Evolutionary conservation across 2,113 vertebrate genomes (phyloP).

Genomic region (Rynchops niger): DNA sequence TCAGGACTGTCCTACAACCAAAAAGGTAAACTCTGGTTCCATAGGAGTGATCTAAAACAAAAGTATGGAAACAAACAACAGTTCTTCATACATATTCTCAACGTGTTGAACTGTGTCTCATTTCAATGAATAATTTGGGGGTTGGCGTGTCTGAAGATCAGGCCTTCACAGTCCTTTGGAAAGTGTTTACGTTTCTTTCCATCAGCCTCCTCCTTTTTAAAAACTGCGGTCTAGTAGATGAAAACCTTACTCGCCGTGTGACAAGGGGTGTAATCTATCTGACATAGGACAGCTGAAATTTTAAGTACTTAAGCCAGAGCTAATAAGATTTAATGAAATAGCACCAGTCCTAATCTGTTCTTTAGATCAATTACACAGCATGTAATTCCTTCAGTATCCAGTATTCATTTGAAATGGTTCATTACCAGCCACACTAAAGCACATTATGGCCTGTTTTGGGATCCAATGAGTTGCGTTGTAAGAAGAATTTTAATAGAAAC

Average conservation of each 20-base stretch:
- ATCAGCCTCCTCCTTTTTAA: not conserved
- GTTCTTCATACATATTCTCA: not conserved
- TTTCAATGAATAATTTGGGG: not conserved
- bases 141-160: not conserved
- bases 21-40: not conserved
- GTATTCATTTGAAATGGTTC: constrained; percentile 31
- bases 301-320: constrained; percentile 19
- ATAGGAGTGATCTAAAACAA: not conserved
- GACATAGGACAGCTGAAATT: constrained; percentile 18
- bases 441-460: not conserved
- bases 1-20: not conserved
- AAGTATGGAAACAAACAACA: not conserved
- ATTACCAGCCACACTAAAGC: constrained; percentile 8
- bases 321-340: constrained; percentile 59
- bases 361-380: constrained; percentile 47
- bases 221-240: not conserved
- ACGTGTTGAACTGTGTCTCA: not conserved
- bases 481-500: not conserved
- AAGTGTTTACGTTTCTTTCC: not conserved
- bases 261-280: constrained; percentile 18
- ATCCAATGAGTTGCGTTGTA: not conserved
- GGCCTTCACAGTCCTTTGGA: not conserved
- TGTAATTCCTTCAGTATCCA: constrained; percentile 37
- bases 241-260: not conserved
- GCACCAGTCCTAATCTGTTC: constrained; percentile 41